These are phyloP conservation scores for Coreius guichenoti DNA, from an alignment of 2,797 vertebrate species.

Conservation along the genomic window DNA sequence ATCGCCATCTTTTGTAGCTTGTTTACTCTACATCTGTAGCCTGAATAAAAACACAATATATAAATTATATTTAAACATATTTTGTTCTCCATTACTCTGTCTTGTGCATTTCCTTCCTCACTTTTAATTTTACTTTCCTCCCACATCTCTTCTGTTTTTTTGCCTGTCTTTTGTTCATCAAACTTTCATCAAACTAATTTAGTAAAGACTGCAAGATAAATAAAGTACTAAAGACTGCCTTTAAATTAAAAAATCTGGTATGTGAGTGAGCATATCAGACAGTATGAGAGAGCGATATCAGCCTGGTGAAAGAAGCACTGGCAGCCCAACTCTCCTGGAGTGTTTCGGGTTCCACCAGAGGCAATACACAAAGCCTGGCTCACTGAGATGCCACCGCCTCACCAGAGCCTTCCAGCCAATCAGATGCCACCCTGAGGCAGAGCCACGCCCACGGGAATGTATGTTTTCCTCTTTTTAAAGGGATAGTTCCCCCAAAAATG, in stretches of 20 bases:
- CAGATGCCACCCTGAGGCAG: conserved; percentile 81
- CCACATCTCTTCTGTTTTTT: neutral
- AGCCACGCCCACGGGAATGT: conserved; percentile 62
- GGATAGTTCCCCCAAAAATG: no score
- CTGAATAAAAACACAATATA: neutral
- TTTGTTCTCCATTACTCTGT: neutral
- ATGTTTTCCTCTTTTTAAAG: conserved; percentile 36
- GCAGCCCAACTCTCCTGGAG: conserved; percentile 76
- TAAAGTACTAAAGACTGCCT: neutral
- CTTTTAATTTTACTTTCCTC: neutral
- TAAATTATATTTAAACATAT: neutral
- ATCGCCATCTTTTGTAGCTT: neutral
- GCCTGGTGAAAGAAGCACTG: conserved; percentile 65
- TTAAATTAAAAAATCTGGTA: neutral
- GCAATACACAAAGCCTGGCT: conserved; percentile 57
- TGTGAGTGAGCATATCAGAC: conserved; percentile 1
- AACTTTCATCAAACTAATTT: neutral
- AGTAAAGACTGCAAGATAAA: neutral
- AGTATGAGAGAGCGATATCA: conserved; percentile 38
- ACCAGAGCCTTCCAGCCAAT: conserved; percentile 78
- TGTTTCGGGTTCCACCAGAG: conserved; percentile 77
- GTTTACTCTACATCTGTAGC: neutral
- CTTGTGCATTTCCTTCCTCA: neutral
- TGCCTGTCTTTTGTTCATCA: neutral
- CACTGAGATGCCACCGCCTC: conserved; percentile 65